Evolutionary conservation across 2,797 vertebrate genomes (phyloP).

Genomic region (Avahi laniger): DNA sequence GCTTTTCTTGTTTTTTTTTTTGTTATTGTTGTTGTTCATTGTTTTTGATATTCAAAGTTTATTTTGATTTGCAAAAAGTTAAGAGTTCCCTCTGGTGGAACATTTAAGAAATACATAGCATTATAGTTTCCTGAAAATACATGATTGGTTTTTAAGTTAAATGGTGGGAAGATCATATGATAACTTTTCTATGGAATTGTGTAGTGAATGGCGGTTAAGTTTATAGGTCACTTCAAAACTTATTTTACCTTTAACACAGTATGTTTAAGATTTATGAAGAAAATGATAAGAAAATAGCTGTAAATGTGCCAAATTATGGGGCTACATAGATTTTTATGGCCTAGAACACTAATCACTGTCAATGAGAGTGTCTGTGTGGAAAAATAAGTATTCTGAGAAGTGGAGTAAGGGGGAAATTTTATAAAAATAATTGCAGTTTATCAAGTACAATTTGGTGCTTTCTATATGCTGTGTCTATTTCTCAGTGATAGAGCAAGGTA

Average conservation of each 20-base stretch:
- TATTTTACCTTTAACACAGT: background rate
- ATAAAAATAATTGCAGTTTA: slow-evolving; percentile 15
- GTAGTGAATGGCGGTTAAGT: background rate
- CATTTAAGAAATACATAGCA: slow-evolving; percentile 50
- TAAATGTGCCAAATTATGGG: background rate
- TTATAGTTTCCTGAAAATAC: slow-evolving; percentile 15
- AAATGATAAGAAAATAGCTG: background rate
- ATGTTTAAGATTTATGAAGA: slow-evolving; percentile 36
- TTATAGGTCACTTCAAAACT: background rate
- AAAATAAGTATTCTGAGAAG: slow-evolving; percentile 1
- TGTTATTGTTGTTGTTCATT: background rate
- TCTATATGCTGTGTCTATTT: background rate
- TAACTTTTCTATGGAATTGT: background rate
- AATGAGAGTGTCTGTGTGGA: background rate
- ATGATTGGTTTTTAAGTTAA: slow-evolving; percentile 24
- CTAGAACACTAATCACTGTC: background rate
- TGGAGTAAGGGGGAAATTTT: background rate
- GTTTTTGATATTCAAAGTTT: background rate
- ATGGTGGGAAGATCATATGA: background rate
- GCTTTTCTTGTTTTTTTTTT: background rate
- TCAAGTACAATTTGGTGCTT: background rate
- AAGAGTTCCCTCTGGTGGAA: slow-evolving; percentile 76
- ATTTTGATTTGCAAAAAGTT: slow-evolving; percentile 39
- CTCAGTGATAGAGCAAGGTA: background rate
- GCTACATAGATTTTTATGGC: background rate